Evolutionary conservation across 2,888 invertebrate genomes (phyloP).

Genomic region (Melinopterus prodromus): DNA sequence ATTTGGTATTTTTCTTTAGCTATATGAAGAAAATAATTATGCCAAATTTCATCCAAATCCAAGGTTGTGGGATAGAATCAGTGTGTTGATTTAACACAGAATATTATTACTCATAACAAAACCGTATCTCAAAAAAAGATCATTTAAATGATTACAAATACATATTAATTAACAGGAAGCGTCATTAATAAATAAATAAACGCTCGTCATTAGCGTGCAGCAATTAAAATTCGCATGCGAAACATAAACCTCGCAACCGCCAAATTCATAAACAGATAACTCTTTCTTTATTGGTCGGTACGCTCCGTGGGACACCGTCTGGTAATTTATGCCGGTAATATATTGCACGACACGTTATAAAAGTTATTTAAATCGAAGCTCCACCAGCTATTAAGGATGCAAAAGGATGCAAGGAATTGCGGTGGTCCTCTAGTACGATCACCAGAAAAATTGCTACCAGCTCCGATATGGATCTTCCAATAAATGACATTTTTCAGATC

Average conservation of each 20-base stretch:
- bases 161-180: not conserved
- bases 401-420: not conserved
- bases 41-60: too few species aligned
- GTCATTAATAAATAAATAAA: not conserved
- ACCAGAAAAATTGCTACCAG: not conserved
- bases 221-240: not conserved
- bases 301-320: not conserved
- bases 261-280: not conserved
- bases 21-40: too few species aligned
- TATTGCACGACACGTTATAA: slow-evolving; percentile 25
- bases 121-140: not conserved
- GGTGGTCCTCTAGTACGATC: not conserved
- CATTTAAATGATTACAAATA: not conserved
- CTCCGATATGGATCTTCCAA: not conserved
- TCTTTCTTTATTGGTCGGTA: not conserved
- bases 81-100: too few species aligned
- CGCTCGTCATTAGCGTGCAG: not conserved
- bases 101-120: not conserved
- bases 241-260: not conserved
- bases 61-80: too few species aligned
- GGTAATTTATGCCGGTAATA: slow-evolving; percentile 22
- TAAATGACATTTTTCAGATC: not conserved
- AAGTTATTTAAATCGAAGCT: slow-evolving; percentile 20
- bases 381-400: not conserved
- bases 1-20: too few species aligned